phyloP scores from a whole-genome alignment of 2,113 vertebrate species.

The Dryoscopus gambensis region DNA sequence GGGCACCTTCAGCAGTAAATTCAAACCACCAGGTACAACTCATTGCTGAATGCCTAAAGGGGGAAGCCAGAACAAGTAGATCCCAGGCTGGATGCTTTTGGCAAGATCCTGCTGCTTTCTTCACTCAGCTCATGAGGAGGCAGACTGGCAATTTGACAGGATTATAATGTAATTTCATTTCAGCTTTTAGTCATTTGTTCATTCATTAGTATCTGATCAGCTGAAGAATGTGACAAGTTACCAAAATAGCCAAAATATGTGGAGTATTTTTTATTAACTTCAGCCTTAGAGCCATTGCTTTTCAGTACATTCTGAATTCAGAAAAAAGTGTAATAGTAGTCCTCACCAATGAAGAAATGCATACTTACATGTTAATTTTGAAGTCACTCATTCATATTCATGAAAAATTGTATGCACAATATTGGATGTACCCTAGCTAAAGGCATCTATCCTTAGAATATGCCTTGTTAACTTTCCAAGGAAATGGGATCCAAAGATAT shows the following conservation, averaged over 20 bases:
- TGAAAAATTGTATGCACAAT: not conserved
- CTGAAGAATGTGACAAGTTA: not conserved
- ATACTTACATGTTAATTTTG: not conserved
- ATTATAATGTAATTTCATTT: not conserved
- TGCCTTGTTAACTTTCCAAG: slow-evolving; percentile 44
- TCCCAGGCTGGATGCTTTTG: not conserved
- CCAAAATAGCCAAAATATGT: not conserved
- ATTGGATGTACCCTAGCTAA: not conserved
- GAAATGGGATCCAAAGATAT: slow-evolving; percentile 21
- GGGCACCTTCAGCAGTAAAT: not conserved
- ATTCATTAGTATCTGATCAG: not conserved
- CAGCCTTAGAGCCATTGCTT: not conserved
- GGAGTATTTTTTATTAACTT: not conserved
- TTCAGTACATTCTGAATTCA: not conserved
- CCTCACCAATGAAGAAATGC: not conserved
- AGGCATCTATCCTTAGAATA: slow-evolving; percentile 27
- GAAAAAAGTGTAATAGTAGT: not conserved
- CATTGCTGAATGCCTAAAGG: not conserved
- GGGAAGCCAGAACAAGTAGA: not conserved
- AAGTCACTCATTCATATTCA: not conserved
- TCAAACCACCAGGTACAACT: not conserved
- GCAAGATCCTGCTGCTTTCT: not conserved
- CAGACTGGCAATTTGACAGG: not conserved
- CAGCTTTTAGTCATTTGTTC: not conserved
- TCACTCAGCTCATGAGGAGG: not conserved